Evolutionary conservation across 2,888 invertebrate species (phyloP).

Genomic region (Labia minor): DNA sequence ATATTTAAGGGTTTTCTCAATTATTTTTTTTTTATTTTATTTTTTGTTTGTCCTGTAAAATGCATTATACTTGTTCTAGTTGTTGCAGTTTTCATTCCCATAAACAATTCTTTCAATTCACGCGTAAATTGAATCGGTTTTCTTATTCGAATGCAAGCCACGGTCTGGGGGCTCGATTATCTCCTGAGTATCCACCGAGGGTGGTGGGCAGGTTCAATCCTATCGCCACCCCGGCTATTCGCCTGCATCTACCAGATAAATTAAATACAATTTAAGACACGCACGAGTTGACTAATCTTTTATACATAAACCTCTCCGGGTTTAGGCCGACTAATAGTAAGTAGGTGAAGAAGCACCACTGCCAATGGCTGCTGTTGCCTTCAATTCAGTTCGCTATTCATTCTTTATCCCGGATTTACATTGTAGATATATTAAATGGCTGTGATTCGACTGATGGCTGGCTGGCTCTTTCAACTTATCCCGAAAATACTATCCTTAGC

Average conservation of each 20-base stretch:
- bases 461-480: no score
- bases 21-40: no score
- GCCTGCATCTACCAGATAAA: background rate
- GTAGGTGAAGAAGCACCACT: background rate
- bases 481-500: no score
- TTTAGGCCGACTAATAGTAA: background rate
- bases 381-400: background rate
- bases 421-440: background rate
- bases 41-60: no score
- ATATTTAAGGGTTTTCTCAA: no score
- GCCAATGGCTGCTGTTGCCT: background rate
- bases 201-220: background rate
- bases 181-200: no score
- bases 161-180: background rate
- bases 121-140: no score
- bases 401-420: background rate
- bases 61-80: no score
- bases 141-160: background rate
- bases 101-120: no score
- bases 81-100: no score
- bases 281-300: slow-evolving; percentile 13
- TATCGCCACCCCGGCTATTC: background rate
- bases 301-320: background rate
- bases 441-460: background rate
- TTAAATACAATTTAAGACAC: slow-evolving; percentile 13